Conservation (phyloP, 2,113 vertebrate species). For the Megaceryle maxima region DNA sequence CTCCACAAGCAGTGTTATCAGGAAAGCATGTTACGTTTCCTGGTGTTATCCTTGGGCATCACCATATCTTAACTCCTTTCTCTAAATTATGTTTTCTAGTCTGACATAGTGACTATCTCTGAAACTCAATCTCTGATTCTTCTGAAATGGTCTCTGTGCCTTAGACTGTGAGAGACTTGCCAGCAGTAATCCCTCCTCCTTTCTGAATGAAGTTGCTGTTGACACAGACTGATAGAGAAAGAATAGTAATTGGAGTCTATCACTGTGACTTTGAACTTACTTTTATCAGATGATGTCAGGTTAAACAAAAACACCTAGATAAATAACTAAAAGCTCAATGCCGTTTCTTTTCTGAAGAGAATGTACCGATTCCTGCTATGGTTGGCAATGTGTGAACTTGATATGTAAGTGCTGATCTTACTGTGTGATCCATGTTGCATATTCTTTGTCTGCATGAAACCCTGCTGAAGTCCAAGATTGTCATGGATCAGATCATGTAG, state of each 20-base stretch:
- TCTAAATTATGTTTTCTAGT: neutral
- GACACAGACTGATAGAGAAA: neutral
- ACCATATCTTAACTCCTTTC: neutral
- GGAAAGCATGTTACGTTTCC: neutral
- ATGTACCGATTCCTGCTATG: neutral
- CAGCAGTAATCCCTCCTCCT: neutral
- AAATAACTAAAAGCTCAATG: neutral
- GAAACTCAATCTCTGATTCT: neutral
- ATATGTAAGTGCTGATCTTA: neutral
- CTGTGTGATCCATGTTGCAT: neutral
- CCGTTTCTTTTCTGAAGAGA: neutral
- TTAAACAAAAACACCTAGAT: neutral
- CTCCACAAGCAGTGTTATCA: neutral
- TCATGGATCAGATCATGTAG: neutral
- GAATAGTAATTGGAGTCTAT: neutral
- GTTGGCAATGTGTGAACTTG: neutral
- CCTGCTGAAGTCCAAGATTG: neutral
- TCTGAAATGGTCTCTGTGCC: neutral
- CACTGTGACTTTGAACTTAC: neutral
- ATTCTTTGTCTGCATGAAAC: neutral
- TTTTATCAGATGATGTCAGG: constrained; percentile 34
- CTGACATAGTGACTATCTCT: neutral
- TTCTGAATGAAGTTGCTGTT: neutral
- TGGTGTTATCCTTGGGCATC: neutral
- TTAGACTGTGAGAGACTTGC: neutral